These are phyloP conservation scores for Oreochromis grahami DNA, from an alignment of 2,797 vertebrate genomes.

Conservation along the genomic window DNA sequence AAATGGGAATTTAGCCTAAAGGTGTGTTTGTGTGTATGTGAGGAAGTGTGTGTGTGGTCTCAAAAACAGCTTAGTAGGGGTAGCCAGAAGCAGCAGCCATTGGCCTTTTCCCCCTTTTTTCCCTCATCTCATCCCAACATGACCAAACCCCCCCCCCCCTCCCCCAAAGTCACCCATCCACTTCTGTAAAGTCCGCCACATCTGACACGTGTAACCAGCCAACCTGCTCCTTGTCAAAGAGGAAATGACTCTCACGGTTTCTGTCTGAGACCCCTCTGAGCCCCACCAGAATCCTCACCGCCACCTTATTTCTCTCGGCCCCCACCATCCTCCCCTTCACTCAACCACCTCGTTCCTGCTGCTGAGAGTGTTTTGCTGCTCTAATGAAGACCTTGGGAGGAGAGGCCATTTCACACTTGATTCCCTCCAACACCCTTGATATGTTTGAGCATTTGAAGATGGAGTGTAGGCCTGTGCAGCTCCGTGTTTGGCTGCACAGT, in stretches of 20 bases:
- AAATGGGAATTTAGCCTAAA: constrained; percentile 23
- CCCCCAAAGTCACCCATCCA: neutral
- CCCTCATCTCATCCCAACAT: constrained; percentile 4
- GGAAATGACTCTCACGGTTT: constrained; percentile 68
- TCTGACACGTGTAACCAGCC: constrained; percentile 65
- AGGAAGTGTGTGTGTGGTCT: neutral
- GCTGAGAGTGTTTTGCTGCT: constrained; percentile 56
- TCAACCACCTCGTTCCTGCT: constrained; percentile 37
- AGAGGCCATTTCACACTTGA: constrained; percentile 75
- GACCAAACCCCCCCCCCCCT: neutral
- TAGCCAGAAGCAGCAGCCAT: constrained; percentile 23
- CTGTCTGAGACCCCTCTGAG: constrained; percentile 40
- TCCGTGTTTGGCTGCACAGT: constrained; percentile 15
- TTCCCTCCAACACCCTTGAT: constrained; percentile 62
- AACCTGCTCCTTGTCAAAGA: constrained; percentile 61
- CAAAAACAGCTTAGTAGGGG: constrained; percentile 20
- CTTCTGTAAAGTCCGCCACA: constrained; percentile 45
- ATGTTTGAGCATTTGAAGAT: constrained; percentile 44
- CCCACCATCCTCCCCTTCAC: constrained; percentile 30
- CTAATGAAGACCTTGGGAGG: constrained; percentile 72
- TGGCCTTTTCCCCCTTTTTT: constrained; percentile 13
- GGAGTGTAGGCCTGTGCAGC: neutral
- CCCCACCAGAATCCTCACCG: neutral
- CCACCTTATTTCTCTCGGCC: constrained; percentile 34
- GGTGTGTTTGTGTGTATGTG: constrained; percentile 10